Base-by-base conservation (phyloP, 2,797 vertebrate species). In the Pampus argenteus region DNA sequence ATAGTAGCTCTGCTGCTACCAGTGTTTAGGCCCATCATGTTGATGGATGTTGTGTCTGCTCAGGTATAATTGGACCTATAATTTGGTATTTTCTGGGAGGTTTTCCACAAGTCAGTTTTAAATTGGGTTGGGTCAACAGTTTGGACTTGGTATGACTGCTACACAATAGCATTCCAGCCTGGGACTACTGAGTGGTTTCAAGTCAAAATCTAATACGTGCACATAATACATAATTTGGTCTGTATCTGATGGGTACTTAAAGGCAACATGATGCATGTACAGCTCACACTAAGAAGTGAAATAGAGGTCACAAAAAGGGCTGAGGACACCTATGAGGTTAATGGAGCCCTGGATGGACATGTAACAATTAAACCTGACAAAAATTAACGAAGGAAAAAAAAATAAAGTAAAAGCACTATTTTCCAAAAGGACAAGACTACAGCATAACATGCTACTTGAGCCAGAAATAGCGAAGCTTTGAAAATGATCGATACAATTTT, bases 381-480 rank as follows among this genome's bases (percentile, higher is more conserved):
- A n/a, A n/a, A n/a, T n/a, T n/a, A n/a, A n/a, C n/a, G n/a, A n/a
- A n/a, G n/a, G n/a, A n/a, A n/a, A n/a, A n/a, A n/a, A n/a, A n/a
- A n/a, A n/a, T n/a, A n/a, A n/a, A n/a, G n/a, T n/a, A n/a, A n/a
- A n/a, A n/a, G n/a, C n/a, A n/a, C n/a, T n/a, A n/a, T n/a, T n/a
- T n/a, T n/a, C n/a, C n/a, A n/a, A n/a, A n/a, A n/a, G n/a, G n/a
- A 40, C 4, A 42, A 50, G 8, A 5, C 25, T 34, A 36, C 18
- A 28, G 22, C 5, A 14, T 8, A 5, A 9, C 13, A 10, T 44
- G 1, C 50, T 51, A 60, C 9, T 29, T 9, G 18, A 61, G 50
- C 38, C 31, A 55, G 55, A 56, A 74, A 60, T 28, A 67, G 48
- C 61, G 64, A 28, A 20, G 20, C 68, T 70, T 57, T 79, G 40